Conservation (phyloP, 37 sponge, comb jelly and placozoan genomes). For the Lycopodina hypogea region DNA sequence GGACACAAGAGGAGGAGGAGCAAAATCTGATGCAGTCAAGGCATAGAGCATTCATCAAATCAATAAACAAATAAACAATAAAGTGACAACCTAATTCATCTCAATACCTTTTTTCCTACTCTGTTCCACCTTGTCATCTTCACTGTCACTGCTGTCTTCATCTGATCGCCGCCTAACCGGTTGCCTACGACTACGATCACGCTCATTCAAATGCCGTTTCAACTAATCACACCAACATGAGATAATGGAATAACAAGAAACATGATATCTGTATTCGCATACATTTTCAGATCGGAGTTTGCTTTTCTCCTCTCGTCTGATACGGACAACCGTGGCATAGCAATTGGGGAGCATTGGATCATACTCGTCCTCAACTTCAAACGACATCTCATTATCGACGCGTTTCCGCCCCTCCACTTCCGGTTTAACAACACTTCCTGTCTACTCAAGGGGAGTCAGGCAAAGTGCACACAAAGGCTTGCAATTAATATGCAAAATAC, state of each 20-base stretch:
- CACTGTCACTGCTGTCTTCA: conserved; percentile 21
- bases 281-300: conserved; percentile 35
- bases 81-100: not conserved
- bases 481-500: no score
- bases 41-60: not conserved
- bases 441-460: not conserved
- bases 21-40: conserved; percentile 26
- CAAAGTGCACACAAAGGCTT: not conserved
- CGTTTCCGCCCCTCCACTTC: conserved; percentile 13
- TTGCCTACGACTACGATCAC: conserved; percentile 7
- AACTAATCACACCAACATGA: conserved; percentile 8
- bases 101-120: conserved; percentile 38
- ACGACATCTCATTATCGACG: conserved; percentile 55
- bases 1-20: conserved; percentile 38
- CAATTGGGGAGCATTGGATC: conserved; percentile 93
- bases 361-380: conserved; percentile 79
- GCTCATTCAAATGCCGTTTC: conserved; percentile 13
- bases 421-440: not conserved
- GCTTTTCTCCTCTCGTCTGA: conserved; percentile 35
- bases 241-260: not conserved
- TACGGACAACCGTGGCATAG: conserved; percentile 60
- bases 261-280: not conserved
- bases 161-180: conserved; percentile 9
- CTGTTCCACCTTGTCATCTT: conserved; percentile 15
- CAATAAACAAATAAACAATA: not conserved